Evolutionary conservation across 2,797 vertebrate species (phyloP).

Genomic region (Nyctibius grandis): DNA sequence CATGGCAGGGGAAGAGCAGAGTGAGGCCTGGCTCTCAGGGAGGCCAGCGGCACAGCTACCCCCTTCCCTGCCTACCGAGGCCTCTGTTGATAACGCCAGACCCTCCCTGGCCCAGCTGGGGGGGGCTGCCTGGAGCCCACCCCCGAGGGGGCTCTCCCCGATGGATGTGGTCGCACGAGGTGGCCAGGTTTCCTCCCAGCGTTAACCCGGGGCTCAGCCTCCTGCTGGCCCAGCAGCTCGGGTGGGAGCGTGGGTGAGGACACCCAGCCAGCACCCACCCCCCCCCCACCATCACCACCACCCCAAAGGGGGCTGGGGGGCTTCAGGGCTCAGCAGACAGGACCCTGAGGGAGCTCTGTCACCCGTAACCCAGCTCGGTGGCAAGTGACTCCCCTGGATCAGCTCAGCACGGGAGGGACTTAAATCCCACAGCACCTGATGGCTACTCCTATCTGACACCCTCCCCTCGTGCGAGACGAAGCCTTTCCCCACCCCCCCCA

Average conservation of each 20-base stretch:
- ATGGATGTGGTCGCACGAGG: too few relatives aligned
- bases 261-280: background rate
- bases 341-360: background rate
- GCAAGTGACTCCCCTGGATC: background rate
- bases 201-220: background rate
- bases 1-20: background rate
- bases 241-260: background rate
- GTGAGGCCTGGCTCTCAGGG: conserved; percentile 33
- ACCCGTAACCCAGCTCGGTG: background rate
- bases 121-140: background rate
- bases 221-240: background rate
- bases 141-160: background rate
- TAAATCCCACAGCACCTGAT: background rate
- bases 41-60: conserved; percentile 4
- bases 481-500: background rate
- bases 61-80: background rate
- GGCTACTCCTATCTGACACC: background rate
- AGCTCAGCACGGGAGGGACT: background rate
- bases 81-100: background rate
- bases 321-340: background rate
- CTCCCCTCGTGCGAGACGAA: background rate
- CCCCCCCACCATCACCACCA: too few relatives aligned
- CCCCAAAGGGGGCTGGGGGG: background rate
- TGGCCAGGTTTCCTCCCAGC: too few relatives aligned
- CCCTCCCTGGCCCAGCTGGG: background rate